Base-by-base conservation (phyloP, 2,113 vertebrate species). In the Callipepla squamata region DNA sequence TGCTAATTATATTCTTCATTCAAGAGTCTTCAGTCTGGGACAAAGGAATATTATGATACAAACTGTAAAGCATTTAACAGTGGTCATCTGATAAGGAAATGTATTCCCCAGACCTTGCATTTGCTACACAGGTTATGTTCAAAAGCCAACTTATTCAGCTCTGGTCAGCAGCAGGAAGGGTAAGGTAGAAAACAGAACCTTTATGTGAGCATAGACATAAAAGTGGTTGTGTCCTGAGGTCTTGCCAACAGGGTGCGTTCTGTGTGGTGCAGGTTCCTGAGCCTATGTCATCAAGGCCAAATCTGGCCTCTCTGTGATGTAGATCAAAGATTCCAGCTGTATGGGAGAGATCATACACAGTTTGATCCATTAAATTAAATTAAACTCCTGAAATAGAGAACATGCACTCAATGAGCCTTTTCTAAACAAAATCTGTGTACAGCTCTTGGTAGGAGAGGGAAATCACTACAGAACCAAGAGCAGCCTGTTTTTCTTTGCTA, bases 1-100 rank as follows among this genome's bases (percentile, higher is more conserved):
- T 84, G 51, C 17, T 88, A 86, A 92, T 80, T 81, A 81, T 80
- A 90, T 72, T 88, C 8, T 4, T 92, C 80, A 94, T 91, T 92
- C 65, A 88, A n/a, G 48, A 86, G 19, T 51, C 51, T 84, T 93
- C 68, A 67, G 61, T 72, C 51, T 90, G 61, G 28, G 61, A 93
- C 77, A 94, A 96, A 90, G 25, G 34, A 72, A 47, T 77, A 77
- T 88, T 78, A 67, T 78, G 47, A 92, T 59, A 86, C 50, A 88
- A 92, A 63, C 32, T 47, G 50, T 58, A 90, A 88, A 19, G 13
- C 67, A 80, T 70, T 85, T 89, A 62, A 62, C 79, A 92, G 78
- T 45, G 73, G 61, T 36, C 38, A 86, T 47, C 73, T 75, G 69
- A 78, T 81, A 72, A 53, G 32, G 57, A 93, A 78, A 80, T 62